phyloP scores from a whole-genome alignment of 2,888 invertebrate genomes.

The Agrochola macilenta region DNA sequence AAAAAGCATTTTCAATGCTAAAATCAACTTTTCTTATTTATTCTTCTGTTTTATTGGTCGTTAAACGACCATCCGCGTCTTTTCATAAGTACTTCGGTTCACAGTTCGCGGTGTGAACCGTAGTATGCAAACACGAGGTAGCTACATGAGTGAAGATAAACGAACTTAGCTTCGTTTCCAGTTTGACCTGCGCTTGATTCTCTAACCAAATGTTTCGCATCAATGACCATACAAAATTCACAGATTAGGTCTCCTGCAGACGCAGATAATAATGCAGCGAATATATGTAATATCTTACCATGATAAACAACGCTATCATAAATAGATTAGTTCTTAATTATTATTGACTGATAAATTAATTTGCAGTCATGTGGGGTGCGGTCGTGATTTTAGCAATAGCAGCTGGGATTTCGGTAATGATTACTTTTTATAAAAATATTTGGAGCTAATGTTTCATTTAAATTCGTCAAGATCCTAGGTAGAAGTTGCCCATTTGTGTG shows the following conservation, averaged over 20 bases:
- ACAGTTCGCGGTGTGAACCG: too few relatives aligned
- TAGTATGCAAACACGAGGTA: too few relatives aligned
- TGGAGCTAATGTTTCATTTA: background rate
- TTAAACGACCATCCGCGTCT: too few relatives aligned
- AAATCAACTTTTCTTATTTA: too few relatives aligned
- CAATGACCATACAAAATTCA: background rate
- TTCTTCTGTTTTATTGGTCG: too few relatives aligned
- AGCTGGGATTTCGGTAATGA: constrained; percentile 70
- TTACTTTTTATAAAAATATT: background rate
- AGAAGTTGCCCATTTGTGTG: background rate
- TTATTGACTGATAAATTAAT: constrained; percentile 18
- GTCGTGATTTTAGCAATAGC: constrained; percentile 69
- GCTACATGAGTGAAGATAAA: too few relatives aligned
- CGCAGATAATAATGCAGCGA: background rate
- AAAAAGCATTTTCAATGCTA: too few relatives aligned
- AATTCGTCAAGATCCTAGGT: too few relatives aligned
- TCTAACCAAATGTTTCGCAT: background rate
- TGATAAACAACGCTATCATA: constrained; percentile 30
- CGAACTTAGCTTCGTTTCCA: too few relatives aligned
- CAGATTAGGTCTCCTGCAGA: background rate
- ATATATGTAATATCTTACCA: background rate
- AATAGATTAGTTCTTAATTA: constrained; percentile 18
- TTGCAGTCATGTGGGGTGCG: constrained; percentile 63
- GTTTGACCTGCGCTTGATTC: too few relatives aligned
- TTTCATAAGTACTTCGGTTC: too few relatives aligned